Conservation (phyloP, 2,797 vertebrate genomes). For the Allobates femoralis region DNA sequence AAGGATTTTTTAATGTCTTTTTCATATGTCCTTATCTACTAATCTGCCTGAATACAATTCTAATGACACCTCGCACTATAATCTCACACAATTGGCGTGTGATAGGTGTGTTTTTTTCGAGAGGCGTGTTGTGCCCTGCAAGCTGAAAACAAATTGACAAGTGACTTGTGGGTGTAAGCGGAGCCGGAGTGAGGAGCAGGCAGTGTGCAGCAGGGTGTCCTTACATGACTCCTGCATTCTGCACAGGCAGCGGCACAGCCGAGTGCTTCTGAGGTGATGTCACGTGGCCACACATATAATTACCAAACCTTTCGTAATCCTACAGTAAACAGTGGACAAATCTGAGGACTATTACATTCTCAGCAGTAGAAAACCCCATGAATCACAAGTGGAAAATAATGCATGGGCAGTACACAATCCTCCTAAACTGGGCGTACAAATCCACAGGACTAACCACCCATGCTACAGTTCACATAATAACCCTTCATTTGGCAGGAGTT, state of each 20-base stretch:
- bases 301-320: conserved; percentile 53
- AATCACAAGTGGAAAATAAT: conserved; percentile 28
- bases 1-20: neutral
- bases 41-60: neutral
- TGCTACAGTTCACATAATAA: neutral
- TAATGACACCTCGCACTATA: neutral
- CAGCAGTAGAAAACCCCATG: conserved; percentile 3
- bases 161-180: conserved; percentile 37
- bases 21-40: neutral
- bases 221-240: conserved; percentile 59
- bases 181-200: conserved; percentile 8
- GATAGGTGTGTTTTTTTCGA: conserved; percentile 4
- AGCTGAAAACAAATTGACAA: conserved; percentile 39
- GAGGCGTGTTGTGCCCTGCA: conserved; percentile 37
- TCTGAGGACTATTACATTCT: conserved; percentile 6
- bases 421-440: neutral
- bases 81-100: conserved; percentile 7
- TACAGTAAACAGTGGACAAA: conserved; percentile 42
- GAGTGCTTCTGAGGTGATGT: conserved; percentile 46
- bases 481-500: neutral
- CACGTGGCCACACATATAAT: conserved; percentile 51
- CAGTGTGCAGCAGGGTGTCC: conserved; percentile 49
- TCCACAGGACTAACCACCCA: conserved; percentile 12
- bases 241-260: conserved; percentile 57
- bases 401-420: neutral